Evolutionary conservation across 2,888 invertebrate genomes (phyloP).

Genomic region (Cremastinae sp.): DNA sequence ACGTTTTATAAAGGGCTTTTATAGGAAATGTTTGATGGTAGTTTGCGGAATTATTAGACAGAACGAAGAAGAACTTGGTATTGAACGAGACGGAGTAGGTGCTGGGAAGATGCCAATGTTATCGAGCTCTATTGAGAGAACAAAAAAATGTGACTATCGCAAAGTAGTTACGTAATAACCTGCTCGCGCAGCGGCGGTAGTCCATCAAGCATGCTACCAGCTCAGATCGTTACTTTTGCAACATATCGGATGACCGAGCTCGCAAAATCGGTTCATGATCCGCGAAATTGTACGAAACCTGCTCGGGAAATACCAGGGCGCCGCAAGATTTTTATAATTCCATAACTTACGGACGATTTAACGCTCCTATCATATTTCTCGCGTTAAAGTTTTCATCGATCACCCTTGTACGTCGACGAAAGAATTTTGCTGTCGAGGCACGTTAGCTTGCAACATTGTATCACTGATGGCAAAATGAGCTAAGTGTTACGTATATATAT

Average conservation of each 20-base stretch:
- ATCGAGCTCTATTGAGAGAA: constrained; percentile 17
- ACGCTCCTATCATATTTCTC: constrained; percentile 61
- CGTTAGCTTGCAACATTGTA: constrained; percentile 51
- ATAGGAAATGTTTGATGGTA: constrained; percentile 54
- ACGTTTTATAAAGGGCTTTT: constrained; percentile 44
- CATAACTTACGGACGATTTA: constrained; percentile 64
- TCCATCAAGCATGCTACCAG: constrained; percentile 50
- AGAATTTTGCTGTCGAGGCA: constrained; percentile 1
- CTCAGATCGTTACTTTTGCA: constrained; percentile 58
- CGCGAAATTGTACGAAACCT: constrained; percentile 64
- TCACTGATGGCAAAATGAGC: constrained; percentile 40
- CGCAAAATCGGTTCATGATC: constrained; percentile 62
- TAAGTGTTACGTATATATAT: constrained; percentile 29
- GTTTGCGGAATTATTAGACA: constrained; percentile 48
- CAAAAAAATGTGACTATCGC: constrained; percentile 23
- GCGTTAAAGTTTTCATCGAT: constrained; percentile 55
- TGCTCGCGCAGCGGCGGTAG: constrained; percentile 37
- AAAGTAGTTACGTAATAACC: constrained; percentile 40
- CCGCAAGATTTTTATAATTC: constrained; percentile 64
- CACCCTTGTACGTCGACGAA: constrained; percentile 6
- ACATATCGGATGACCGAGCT: constrained; percentile 54
- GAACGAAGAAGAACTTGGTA: neutral
- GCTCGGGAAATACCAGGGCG: constrained; percentile 19
- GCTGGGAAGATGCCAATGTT: constrained; percentile 35
- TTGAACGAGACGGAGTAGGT: neutral